Evolutionary conservation across 2,888 invertebrate genomes (phyloP).

Genomic region (Eulithis testata): DNA sequence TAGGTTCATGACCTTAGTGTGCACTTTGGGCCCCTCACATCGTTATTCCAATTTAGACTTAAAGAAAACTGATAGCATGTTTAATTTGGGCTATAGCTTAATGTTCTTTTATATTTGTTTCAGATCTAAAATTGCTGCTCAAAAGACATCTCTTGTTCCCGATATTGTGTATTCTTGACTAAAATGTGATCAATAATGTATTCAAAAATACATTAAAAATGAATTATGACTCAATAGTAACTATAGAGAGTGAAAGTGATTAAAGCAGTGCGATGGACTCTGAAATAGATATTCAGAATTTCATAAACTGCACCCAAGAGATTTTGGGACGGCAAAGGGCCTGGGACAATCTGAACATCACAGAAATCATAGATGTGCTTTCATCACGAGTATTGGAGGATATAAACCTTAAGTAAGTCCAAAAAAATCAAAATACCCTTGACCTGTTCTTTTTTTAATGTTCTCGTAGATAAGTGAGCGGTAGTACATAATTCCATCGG

Average conservation of each 20-base stretch:
- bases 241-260: conserved; percentile 25
- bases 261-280: conserved; percentile 65
- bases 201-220: neutral
- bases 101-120: conserved; percentile 10
- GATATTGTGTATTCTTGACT: too few relatives aligned
- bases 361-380: conserved; percentile 71
- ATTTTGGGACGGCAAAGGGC: conserved; percentile 63
- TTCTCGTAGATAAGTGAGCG: too few relatives aligned
- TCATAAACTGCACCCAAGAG: conserved; percentile 78
- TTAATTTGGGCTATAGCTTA: neutral
- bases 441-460: too few relatives aligned
- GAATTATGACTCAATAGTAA: conserved; percentile 1
- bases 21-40: neutral
- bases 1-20: neutral
- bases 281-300: conserved; percentile 71
- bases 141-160: neutral
- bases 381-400: conserved; percentile 71
- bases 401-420: conserved; percentile 74
- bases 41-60: neutral
- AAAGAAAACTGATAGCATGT: too few relatives aligned
- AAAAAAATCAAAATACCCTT: neutral
- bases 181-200: neutral
- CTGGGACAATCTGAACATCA: conserved; percentile 72
- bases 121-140: conserved; percentile 4
- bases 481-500: too few relatives aligned